Evolutionary conservation across 2,113 vertebrate species (phyloP), one percentile per base, ranked within the genome.

Genomic region (Cynocephalus volans): DNA sequence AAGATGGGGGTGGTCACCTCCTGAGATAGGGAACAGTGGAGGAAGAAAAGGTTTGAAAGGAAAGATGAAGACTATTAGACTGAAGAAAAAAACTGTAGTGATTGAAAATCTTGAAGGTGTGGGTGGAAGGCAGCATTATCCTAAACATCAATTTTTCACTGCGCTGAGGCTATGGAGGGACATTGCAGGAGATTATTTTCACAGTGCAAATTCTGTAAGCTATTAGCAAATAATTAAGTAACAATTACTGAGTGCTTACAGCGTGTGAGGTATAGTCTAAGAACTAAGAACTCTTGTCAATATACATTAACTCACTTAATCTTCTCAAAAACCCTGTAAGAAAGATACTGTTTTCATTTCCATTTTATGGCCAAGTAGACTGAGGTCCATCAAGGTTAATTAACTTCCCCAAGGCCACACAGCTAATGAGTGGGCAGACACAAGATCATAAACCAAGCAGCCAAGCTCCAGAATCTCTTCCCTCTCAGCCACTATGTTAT

Each of bases 291-390:
- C 1, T 56, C 33, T 81, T 67, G 18, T 48, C 60, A 77, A 65
- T 80, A 33, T 80, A 56, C 52, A 48, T 92, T 80, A 96, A 80
- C 18, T 52, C 13, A 77, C 41, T 89, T n/a, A 83, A 83, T 95
- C 45, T 70, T 96, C 64, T 76, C 73, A 85, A 50, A 58, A 89
- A 70, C 6, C 19, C 36, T 65, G 1, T 72, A n/a, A 54, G 48
- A 41, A 45, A 17, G 72, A 6, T 83, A 60, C 15, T 92, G 2
- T 41, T 93, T 76, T 93, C 45, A 65, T 82, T 86, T 5, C 15
- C n/a, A 83, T 33, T 93, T 94, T 88, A 41, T 2, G 93, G 17
- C 26, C 41, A 73, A 58, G n/a, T 92, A 96, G 80, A 69, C 17
- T 70, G 73, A 89, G 56, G 67, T 4, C 56, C 31, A 26, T n/a